Evolutionary conservation across 1,140 invertebrate species (phyloP), one percentile per base, ranked within the genome.

Genomic region (Halictus rubicundus): DNA sequence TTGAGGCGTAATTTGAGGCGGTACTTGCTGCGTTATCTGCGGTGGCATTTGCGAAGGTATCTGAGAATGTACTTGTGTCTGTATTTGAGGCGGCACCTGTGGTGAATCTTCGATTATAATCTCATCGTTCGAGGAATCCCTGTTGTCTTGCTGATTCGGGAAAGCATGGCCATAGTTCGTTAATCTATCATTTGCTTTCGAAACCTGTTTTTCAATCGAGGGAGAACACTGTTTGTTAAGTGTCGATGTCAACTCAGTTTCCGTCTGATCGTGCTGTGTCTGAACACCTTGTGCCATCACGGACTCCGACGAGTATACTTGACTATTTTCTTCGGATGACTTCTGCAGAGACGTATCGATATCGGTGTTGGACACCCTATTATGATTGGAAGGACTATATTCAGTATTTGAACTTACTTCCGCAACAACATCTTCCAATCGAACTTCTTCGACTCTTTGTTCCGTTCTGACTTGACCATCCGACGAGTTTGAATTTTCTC

Each of bases 401-500:
- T 91, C 90, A 10, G 87, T 80, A n/a, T 90, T 91, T 0, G 91
- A 91, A 70, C 86, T 88, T 10, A 90, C 89, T 81, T 93, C 92
- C 0, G 87, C 90, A 0, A 93, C 92, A 0, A 93, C 90, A 57
- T 93, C 92, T 54, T 93, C 92, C 6, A 93, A 80, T 52, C 90
- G 84, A 0, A 93, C 92, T 80, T 93, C 92, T 42, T 93, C 92
- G 1, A 93, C 92, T 27, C 92, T 87, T 60, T 93, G 92, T 37
- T 93, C 92, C 1, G 89, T 89, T 63, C 92, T 88, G 27, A 92
- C 68, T 70, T 92, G 92, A 68, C 91, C 84, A 46, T 93, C 92
- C 0, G 91, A 93, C 0, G 92, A 93, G 61, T 93, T 93, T 0
- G 92, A 93, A 69, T 92, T 93, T 8, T 93, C 92, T 14, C 92